These are phyloP conservation scores for Papilio demoleus DNA, from an alignment of 2,888 invertebrate genomes.

Conservation along the genomic window DNA sequence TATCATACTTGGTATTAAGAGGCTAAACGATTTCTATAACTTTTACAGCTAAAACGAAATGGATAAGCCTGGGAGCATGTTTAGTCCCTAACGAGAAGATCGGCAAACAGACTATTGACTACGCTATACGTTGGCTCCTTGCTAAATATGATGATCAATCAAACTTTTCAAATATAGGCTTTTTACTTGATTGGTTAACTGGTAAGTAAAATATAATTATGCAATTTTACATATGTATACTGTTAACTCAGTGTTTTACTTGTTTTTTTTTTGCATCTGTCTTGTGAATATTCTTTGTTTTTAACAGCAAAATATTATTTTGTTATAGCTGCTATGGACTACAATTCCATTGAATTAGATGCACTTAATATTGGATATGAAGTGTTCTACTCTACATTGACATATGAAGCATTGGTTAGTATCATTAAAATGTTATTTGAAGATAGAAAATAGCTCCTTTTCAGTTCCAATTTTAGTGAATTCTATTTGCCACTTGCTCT, in stretches of 20 bases:
- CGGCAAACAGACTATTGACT: slow-evolving; percentile 65
- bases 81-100: slow-evolving; percentile 69
- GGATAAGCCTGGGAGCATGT: slow-evolving; percentile 70
- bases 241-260: too few relatives aligned
- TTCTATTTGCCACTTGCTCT: too few relatives aligned
- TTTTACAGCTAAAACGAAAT: slow-evolving; percentile 72
- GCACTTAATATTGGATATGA: slow-evolving; percentile 74
- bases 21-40: slow-evolving; percentile 42
- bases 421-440: too few relatives aligned
- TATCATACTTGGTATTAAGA: slow-evolving; percentile 25
- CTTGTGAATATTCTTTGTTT: too few relatives aligned
- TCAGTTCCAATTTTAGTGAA: too few relatives aligned
- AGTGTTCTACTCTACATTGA: slow-evolving; percentile 68
- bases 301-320: slow-evolving; percentile 2
- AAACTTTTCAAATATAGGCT: slow-evolving; percentile 63
- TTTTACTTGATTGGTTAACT: slow-evolving; percentile 76
- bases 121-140: slow-evolving; percentile 72
- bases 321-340: slow-evolving; percentile 73
- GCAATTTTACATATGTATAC: too few relatives aligned
- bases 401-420: slow-evolving; percentile 72
- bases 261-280: too few relatives aligned
- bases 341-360: slow-evolving; percentile 66
- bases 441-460: too few relatives aligned
- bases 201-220: too few relatives aligned
- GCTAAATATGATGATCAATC: slow-evolving; percentile 61